Evolutionary conservation across 92 coral and sea anemone genomes (phyloP).

Genomic region (Pocillopora grandis): DNA sequence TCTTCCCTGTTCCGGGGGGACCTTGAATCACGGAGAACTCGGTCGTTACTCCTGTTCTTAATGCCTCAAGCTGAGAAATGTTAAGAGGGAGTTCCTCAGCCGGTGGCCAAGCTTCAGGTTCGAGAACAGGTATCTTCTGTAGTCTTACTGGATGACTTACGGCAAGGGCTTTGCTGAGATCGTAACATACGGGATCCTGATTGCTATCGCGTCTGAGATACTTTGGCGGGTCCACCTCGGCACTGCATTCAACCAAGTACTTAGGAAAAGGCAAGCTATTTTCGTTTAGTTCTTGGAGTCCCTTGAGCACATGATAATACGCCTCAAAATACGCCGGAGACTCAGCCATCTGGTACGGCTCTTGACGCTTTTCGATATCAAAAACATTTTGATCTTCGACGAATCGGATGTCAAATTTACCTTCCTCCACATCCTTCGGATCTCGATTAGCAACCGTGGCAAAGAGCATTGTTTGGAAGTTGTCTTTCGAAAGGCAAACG

Average conservation of each 20-base stretch:
- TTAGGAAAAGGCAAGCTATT: slow-evolving; percentile 67
- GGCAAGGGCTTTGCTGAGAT: slow-evolving; percentile 49
- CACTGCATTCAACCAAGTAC: slow-evolving; percentile 67
- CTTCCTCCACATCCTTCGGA: slow-evolving; percentile 53
- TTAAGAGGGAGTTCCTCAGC: slow-evolving; percentile 49
- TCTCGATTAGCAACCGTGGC: slow-evolving; percentile 87
- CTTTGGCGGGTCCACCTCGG: slow-evolving; percentile 64
- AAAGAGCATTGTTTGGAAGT: slow-evolving; percentile 70
- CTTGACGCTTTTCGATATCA: slow-evolving; percentile 17
- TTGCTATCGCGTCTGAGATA: slow-evolving; percentile 39
- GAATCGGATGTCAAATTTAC: slow-evolving; percentile 64
- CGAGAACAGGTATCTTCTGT: slow-evolving; percentile 35
- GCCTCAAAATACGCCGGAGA: slow-evolving; percentile 88
- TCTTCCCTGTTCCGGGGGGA: slow-evolving; percentile 85
- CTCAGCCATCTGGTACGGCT: slow-evolving; percentile 70
- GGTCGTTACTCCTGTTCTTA: slow-evolving; percentile 67
- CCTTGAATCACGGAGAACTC: slow-evolving; percentile 86
- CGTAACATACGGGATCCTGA: slow-evolving; percentile 29
- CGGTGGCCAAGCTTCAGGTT: slow-evolving; percentile 59
- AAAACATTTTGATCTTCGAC: slow-evolving; percentile 51
- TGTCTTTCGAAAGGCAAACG: slow-evolving; percentile 79
- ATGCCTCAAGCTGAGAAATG: slow-evolving; percentile 68
- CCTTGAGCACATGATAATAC: slow-evolving; percentile 69
- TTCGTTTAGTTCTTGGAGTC: slow-evolving; percentile 61
- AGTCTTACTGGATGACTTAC: neutral